These are phyloP conservation scores for Lepus oiostolus DNA, from an alignment of 2,797 vertebrate genomes.

Conservation along the genomic window DNA sequence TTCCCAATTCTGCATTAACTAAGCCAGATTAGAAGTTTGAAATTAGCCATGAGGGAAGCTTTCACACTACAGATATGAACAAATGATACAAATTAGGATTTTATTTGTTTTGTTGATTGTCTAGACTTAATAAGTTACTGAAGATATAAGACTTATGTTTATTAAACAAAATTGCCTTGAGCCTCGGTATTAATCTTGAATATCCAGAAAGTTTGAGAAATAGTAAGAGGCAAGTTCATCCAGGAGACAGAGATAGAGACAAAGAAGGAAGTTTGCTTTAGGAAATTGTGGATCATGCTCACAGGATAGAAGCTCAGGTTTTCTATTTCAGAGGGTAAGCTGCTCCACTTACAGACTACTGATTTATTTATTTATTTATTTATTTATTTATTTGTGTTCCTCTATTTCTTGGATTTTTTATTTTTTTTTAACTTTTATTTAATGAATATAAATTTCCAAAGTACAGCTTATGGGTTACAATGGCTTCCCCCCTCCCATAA, in stretches of 20 bases:
- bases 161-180: background rate
- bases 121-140: background rate
- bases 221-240: background rate
- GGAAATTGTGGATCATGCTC: background rate
- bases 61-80: background rate
- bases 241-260: background rate
- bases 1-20: background rate
- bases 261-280: background rate
- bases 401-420: too few species aligned
- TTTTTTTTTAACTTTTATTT: too few species aligned
- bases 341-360: background rate
- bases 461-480: too few species aligned
- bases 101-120: background rate
- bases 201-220: background rate
- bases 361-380: too few species aligned
- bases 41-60: too few species aligned
- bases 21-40: background rate
- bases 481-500: too few species aligned
- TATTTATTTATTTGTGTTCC: too few species aligned
- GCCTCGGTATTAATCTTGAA: too few species aligned
- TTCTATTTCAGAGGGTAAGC: background rate
- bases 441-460: too few species aligned
- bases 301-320: background rate
- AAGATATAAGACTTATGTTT: background rate
- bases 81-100: background rate